These are phyloP conservation scores for Macrosteles quadrilineatus DNA, from an alignment of 1,140 invertebrate species.

Conservation along the genomic window DNA sequence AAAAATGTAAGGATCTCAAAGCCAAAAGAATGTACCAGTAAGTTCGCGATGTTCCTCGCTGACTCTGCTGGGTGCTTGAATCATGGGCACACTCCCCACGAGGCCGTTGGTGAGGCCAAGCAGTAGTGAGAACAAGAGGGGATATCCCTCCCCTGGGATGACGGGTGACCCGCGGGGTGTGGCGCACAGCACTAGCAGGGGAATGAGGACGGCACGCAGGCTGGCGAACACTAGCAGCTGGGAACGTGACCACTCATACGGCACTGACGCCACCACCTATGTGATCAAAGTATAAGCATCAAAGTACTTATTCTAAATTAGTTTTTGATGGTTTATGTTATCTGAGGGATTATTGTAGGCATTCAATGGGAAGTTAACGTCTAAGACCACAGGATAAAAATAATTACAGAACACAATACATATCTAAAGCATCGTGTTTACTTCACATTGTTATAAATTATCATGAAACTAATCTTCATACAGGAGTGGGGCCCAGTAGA, in stretches of 20 bases:
- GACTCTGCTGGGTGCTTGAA: constrained; percentile 81
- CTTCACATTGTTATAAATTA: no score
- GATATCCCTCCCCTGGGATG: constrained; percentile 67
- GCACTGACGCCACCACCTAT: constrained; percentile 76
- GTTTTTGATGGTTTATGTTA: no score
- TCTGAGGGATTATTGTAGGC: no score
- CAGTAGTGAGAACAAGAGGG: constrained; percentile 64
- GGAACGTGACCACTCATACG: constrained; percentile 75
- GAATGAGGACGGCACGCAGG: constrained; percentile 71
- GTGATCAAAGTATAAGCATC: constrained; percentile 22
- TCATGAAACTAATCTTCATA: no score
- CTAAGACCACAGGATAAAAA: no score
- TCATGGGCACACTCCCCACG: constrained; percentile 88
- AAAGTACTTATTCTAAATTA: no score
- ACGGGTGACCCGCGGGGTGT: constrained; percentile 71
- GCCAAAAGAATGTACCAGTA: constrained; percentile 55
- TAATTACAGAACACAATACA: no score
- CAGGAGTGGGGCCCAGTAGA: no score
- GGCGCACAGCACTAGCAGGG: constrained; percentile 76
- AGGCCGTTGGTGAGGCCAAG: constrained; percentile 85
- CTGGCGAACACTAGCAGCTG: constrained; percentile 72
- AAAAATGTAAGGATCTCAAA: no score
- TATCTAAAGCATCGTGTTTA: no score
- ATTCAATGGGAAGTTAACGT: no score
- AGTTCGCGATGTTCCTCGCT: constrained; percentile 74